phyloP scores from a whole-genome alignment of 2,888 invertebrate species.

The Drosophila trichaetosa region DNA sequence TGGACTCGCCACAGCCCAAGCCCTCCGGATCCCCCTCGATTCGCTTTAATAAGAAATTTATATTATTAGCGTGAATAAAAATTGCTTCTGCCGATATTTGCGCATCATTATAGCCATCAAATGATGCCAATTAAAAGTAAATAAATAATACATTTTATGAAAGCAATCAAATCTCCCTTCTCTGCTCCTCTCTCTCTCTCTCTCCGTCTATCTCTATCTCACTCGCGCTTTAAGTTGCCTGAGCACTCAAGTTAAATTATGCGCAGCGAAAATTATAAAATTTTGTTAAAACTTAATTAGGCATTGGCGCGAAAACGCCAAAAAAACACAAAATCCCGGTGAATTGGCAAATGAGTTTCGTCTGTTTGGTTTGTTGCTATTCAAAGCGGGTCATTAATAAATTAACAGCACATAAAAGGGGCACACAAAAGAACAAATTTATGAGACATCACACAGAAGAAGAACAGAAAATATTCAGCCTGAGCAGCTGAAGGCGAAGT shows the following conservation, averaged over 20 bases:
- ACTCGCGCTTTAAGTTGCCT: neutral
- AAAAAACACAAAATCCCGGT: conserved; percentile 31
- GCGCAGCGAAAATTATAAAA: conserved; percentile 71
- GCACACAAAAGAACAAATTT: conserved; percentile 58
- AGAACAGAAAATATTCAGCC: conserved; percentile 15
- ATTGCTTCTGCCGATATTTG: conserved; percentile 73
- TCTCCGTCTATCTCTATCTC: neutral
- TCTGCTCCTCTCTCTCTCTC: neutral
- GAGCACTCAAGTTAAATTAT: conserved; percentile 57
- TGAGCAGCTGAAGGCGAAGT: conserved; percentile 1
- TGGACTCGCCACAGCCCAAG: neutral
- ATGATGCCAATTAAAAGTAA: conserved; percentile 80
- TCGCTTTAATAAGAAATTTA: conserved; percentile 60
- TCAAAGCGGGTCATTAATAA: conserved; percentile 73
- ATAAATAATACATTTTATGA: conserved; percentile 80
- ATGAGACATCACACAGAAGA: conserved; percentile 38
- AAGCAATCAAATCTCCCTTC: conserved; percentile 64
- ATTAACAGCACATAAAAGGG: conserved; percentile 66
- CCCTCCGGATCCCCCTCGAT: neutral
- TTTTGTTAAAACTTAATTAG: conserved; percentile 80
- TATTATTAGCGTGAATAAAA: conserved; percentile 77
- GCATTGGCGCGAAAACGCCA: conserved; percentile 39
- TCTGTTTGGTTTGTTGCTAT: conserved; percentile 36
- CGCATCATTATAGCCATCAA: conserved; percentile 78
- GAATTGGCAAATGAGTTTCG: conserved; percentile 46